Base-by-base conservation (phyloP, 2,888 invertebrate genomes). In the Xestia ashworthii region DNA sequence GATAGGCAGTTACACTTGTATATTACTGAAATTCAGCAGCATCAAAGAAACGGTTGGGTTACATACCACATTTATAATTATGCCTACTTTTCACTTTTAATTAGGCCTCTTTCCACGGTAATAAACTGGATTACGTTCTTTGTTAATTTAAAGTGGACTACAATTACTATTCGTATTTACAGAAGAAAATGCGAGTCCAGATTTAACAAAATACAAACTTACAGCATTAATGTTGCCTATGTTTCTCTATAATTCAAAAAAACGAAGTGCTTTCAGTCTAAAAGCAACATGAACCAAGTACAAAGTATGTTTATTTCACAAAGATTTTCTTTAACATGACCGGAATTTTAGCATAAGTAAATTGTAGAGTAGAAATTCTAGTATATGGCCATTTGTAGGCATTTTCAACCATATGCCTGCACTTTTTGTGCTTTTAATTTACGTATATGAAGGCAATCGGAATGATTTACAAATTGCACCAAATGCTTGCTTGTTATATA, bases 341-440 rank as follows among this genome's bases (percentile, higher is more conserved):
- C 0, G 12, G 44, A 38, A 44, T 73, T 46, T 44, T 32, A 66
- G 19, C 25, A 0, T 55, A 14, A 66, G 16, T 74, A 32, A 70
- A 82, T 46, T 66, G 22, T 76, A 46, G 32, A 76, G 73, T 78
- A 69, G 22, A 78, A 82, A 82, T 78, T 73, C 71, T 70, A 67
- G 74, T 72, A 69, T 25, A 55, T 12, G 44, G 19, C 62, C 25
- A 70, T 81, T 81, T 50, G 19, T 58, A 44, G 44, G 65, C 32
- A 55, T 74, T 81, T 76, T 85, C 71, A 73, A 22, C 6, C 12
- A 5, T 71, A 62, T 55, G 74, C 64, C 55, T 71, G 67, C 58
- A 76, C 53, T 82, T 86, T 82, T 76, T 77, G 58, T 64, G 38
- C 25, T 66, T 19, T 48, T 53, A 32, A 80, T 82, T 85, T 78